A percentile compares a stretch with the other conserved stretches of the same genome.
These are phyloP conservation scores for Paralvinella palmiformis DNA, from an alignment of 1,140 invertebrate species.

Conservation along the genomic window DNA sequence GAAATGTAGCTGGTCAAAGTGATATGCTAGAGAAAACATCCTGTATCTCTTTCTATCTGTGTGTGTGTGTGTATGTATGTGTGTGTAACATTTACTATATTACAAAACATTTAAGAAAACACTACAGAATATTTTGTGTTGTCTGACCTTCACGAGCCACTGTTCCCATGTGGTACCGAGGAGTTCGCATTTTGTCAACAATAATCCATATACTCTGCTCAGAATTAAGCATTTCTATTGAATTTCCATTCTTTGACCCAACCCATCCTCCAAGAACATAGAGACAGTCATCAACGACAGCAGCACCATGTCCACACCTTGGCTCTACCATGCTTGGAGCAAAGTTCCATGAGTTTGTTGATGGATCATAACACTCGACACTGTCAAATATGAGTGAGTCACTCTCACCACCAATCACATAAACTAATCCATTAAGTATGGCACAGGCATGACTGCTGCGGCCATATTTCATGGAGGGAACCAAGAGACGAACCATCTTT, in stretches of 20 bases:
- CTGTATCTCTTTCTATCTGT: too few species aligned
- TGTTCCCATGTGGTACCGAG: constrained; percentile 83
- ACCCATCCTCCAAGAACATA: constrained; percentile 91
- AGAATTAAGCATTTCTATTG: constrained; percentile 83
- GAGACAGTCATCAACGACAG: constrained; percentile 71
- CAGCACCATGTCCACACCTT: constrained; percentile 82
- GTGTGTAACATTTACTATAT: not conserved
- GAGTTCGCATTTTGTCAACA: constrained; percentile 69
- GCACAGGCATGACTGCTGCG: constrained; percentile 32
- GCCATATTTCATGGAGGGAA: constrained; percentile 23
- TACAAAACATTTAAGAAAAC: too few species aligned
- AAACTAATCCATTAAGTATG: constrained; percentile 29
- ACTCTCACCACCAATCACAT: constrained; percentile 55
- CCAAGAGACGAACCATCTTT: constrained; percentile 27
- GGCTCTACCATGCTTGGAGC: constrained; percentile 72
- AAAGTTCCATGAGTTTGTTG: constrained; percentile 55
- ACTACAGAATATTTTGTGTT: constrained; percentile 12
- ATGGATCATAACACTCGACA: constrained; percentile 76
- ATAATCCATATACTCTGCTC: constrained; percentile 67
- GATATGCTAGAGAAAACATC: too few species aligned
- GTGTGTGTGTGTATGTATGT: not conserved
- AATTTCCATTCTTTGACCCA: constrained; percentile 79
- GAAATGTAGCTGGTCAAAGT: too few species aligned
- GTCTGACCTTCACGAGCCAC: constrained; percentile 73
- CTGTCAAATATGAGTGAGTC: constrained; percentile 79